Evolutionary conservation across 2,113 vertebrate species (phyloP).

Genomic region (Aviceda subcristata): DNA sequence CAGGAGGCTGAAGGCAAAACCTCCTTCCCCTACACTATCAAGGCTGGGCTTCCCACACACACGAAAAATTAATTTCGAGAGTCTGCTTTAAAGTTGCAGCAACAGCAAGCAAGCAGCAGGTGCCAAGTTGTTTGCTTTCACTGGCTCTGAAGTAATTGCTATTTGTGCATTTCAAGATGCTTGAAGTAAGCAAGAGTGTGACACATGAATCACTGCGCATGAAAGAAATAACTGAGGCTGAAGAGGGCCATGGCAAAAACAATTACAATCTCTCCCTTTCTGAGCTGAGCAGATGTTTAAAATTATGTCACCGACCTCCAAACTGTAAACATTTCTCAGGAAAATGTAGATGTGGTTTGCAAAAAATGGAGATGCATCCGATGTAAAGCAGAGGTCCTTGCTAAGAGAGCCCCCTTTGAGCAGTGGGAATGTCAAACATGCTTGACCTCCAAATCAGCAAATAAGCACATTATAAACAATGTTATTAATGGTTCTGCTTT

Average conservation of each 20-base stretch:
- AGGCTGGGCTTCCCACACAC: not conserved
- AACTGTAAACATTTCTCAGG: constrained; percentile 63
- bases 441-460: constrained; percentile 71
- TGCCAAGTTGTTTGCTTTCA: not conserved
- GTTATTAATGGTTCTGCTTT: constrained; percentile 55
- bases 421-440: constrained; percentile 65
- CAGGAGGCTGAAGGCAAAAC: not conserved
- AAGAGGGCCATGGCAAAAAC: constrained; percentile 7
- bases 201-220: not conserved
- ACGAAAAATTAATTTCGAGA: not conserved
- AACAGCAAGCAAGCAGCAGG: not conserved
- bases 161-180: not conserved
- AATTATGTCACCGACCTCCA: constrained; percentile 54
- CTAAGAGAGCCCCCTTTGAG: constrained; percentile 6
- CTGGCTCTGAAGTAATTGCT: not conserved
- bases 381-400: constrained; percentile 44
- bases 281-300: constrained; percentile 59
- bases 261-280: constrained; percentile 24
- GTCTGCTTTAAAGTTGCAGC: not conserved
- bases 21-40: not conserved
- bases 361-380: not conserved
- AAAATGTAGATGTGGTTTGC: constrained; percentile 29
- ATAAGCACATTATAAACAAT: constrained; percentile 66
- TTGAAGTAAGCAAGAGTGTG: not conserved
- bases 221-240: not conserved